Conservation (phyloP, 2,888 invertebrate genomes). For the Laothoe populi region DNA sequence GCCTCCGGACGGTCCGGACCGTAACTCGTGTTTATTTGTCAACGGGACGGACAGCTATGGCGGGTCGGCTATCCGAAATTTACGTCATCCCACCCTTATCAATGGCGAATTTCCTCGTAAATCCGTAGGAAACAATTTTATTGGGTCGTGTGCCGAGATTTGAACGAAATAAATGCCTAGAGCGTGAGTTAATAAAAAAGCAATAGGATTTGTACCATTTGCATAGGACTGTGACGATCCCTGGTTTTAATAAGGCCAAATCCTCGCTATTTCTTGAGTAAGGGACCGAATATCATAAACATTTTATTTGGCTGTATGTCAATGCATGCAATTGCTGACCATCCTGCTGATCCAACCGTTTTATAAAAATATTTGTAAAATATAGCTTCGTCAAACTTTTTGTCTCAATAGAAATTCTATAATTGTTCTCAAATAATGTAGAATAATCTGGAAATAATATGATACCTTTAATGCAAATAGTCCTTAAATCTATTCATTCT, state of each 20-base stretch:
- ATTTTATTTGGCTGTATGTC: background rate
- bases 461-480: too few relatives aligned
- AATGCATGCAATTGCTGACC: too few relatives aligned
- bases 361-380: too few relatives aligned
- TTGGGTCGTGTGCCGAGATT: conserved; percentile 3
- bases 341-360: too few relatives aligned
- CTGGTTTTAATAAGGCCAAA: background rate
- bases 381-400: too few relatives aligned
- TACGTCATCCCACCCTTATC: conserved; percentile 6
- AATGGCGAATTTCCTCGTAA: conserved; percentile 13
- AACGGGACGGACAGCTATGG: conserved; percentile 11
- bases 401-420: too few relatives aligned
- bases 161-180: background rate
- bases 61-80: background rate
- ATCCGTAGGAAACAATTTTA: conserved; percentile 3
- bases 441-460: too few relatives aligned
- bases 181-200: background rate
- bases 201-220: background rate
- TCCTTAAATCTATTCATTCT: too few relatives aligned
- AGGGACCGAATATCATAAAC: background rate
- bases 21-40: conserved; percentile 21
- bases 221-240: background rate
- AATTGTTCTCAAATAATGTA: too few relatives aligned
- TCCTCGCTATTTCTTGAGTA: background rate
- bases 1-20: background rate